Evolutionary conservation across 2,888 invertebrate species (phyloP).

Genomic region (Blera fallax): DNA sequence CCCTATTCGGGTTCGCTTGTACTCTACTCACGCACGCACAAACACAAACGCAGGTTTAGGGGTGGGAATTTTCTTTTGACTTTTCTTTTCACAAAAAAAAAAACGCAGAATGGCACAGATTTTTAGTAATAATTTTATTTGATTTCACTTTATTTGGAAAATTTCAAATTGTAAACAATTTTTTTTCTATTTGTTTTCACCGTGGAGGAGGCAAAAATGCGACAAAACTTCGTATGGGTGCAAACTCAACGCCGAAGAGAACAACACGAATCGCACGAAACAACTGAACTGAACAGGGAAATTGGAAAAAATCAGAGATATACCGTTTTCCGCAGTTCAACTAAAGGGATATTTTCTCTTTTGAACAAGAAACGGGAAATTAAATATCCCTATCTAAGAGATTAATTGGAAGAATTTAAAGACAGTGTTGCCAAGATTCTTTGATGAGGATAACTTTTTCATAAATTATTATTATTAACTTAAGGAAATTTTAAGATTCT

Average conservation of each 20-base stretch:
- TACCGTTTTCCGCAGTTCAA: background rate
- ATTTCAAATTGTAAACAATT: background rate
- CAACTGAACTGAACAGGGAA: conserved; percentile 11
- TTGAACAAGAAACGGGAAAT: background rate
- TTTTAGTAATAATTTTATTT: background rate
- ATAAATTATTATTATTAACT: no score
- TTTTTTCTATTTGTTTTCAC: background rate
- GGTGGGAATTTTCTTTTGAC: conserved; percentile 10
- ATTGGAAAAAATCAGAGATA: conserved; percentile 1
- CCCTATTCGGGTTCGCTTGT: conserved; percentile 7
- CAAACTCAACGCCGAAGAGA: background rate
- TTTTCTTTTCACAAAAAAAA: background rate
- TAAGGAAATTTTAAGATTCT: no score
- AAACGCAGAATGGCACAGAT: background rate
- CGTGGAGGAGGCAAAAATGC: background rate
- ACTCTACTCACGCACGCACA: background rate
- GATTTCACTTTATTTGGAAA: background rate
- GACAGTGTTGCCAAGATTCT: background rate
- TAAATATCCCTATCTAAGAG: background rate
- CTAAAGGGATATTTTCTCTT: background rate
- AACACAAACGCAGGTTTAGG: conserved; percentile 16
- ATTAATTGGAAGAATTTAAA: background rate
- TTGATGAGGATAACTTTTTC: background rate
- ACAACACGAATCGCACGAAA: background rate
- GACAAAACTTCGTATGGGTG: background rate